Evolutionary conservation across 2,113 vertebrate genomes (phyloP).

Genomic region (Ptychochromis oligacanthus): DNA sequence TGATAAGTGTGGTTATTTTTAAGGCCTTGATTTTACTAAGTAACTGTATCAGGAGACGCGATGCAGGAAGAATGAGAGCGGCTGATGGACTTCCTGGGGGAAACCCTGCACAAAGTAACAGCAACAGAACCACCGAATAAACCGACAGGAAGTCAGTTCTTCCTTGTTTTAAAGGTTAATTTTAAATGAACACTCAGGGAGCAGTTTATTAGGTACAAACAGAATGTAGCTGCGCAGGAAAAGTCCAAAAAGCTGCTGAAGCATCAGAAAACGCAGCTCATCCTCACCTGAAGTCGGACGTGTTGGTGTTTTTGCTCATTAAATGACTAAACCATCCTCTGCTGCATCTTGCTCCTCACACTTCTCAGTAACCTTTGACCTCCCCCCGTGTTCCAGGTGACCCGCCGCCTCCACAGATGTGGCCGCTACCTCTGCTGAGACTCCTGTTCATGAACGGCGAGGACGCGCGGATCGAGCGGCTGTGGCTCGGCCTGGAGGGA

Average conservation of each 20-base stretch:
- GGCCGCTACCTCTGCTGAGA: constrained; percentile 49
- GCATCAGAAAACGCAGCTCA: too few relatives aligned
- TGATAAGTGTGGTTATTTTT: neutral
- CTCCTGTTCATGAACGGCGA: constrained; percentile 62
- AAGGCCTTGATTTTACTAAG: too few relatives aligned
- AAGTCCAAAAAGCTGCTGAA: too few relatives aligned
- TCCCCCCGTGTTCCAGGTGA: constrained; percentile 26
- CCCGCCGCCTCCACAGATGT: constrained; percentile 58
- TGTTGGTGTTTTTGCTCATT: neutral
- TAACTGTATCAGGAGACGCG: neutral
- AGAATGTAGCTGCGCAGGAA: neutral
- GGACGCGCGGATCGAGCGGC: constrained; percentile 9
- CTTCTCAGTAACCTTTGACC: neutral
- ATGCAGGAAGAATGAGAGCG: neutral
- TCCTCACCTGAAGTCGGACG: neutral
- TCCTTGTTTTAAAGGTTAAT: neutral
- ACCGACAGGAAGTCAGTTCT: constrained; percentile 12
- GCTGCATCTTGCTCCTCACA: accelerated
- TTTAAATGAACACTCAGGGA: accelerated
- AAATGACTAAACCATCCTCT: neutral
- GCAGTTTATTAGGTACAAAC: neutral
- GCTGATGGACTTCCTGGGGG: constrained; percentile 9
- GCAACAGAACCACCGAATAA: neutral
- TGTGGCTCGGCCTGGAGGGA: constrained; percentile 59
- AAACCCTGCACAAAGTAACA: neutral